A percentile compares a stretch with the other conserved stretches of the same genome.
Conservation (phyloP, 2,797 vertebrate species). For the Melanotaenia boesemani region DNA sequence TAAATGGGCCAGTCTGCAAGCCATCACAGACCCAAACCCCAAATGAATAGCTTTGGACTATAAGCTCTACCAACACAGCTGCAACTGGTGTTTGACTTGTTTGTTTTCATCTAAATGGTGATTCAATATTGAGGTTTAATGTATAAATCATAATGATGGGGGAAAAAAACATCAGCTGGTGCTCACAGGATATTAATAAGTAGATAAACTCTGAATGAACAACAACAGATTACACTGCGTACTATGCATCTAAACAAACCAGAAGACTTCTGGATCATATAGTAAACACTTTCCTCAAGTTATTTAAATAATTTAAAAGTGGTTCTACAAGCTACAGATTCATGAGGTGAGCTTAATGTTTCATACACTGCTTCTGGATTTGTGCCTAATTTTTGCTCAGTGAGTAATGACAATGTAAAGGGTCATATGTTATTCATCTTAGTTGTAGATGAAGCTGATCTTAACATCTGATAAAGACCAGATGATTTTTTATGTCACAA, state of each 20-base stretch:
- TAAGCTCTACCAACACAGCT: neutral
- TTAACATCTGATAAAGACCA: neutral
- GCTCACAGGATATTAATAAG: no score
- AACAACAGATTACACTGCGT: neutral
- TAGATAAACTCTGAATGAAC: no score
- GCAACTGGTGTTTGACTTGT: slow-evolving; percentile 1
- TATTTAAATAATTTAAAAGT: neutral
- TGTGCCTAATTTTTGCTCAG: neutral
- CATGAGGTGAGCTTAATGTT: neutral
- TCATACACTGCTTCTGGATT: no score
- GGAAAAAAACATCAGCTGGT: neutral
- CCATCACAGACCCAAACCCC: slow-evolving; percentile 11
- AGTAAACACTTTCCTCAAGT: neutral
- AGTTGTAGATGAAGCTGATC: neutral
- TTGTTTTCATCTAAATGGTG: neutral
- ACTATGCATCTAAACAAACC: neutral
- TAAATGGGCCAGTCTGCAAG: slow-evolving; percentile 31
- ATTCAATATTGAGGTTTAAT: neutral
- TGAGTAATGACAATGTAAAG: no score
- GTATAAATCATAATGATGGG: neutral
- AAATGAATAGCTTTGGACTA: slow-evolving; percentile 17
- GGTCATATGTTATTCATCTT: no score
- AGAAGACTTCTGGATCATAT: neutral
- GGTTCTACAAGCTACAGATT: neutral
- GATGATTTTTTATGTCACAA: neutral